Conservation (phyloP, 2,113 vertebrate species). For the Amphiprion percula region DNA sequence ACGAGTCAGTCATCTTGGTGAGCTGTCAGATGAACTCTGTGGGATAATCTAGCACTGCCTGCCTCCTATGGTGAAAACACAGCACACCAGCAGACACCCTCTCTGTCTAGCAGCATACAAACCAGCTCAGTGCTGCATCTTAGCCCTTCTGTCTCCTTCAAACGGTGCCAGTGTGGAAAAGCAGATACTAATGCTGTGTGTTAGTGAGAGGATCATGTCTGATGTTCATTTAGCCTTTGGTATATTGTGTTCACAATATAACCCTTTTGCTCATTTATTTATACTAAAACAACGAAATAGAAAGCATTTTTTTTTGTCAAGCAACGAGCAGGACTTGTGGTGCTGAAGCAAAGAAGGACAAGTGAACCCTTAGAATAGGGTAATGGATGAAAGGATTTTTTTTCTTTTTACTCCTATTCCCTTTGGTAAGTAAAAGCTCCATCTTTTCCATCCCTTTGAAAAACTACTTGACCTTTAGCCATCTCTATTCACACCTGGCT, state of each 20-base stretch:
- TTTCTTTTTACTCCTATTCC: slow-evolving; percentile 19
- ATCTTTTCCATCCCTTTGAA: slow-evolving; percentile 54
- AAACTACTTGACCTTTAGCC: slow-evolving; percentile 65
- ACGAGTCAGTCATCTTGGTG: slow-evolving; percentile 56
- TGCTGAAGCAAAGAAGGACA: slow-evolving; percentile 30
- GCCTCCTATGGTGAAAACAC: slow-evolving; percentile 61
- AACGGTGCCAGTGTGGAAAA: slow-evolving; percentile 12
- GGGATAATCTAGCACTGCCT: slow-evolving; percentile 60
- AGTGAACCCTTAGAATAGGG: slow-evolving; percentile 38
- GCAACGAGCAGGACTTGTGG: neutral
- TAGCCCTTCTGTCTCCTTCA: slow-evolving; percentile 52
- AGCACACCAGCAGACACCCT: slow-evolving; percentile 54
- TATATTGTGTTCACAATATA: neutral
- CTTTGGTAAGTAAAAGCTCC: slow-evolving; percentile 57
- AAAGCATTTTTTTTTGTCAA: neutral
- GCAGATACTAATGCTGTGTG: neutral
- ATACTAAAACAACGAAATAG: neutral
- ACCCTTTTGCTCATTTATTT: neutral
- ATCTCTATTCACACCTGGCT: slow-evolving; percentile 69
- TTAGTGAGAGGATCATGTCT: neutral
- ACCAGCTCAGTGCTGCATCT: slow-evolving; percentile 20
- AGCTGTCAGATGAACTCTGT: slow-evolving; percentile 66
- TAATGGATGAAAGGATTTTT: slow-evolving; percentile 50
- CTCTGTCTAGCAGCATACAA: slow-evolving; percentile 40
- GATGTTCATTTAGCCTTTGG: neutral